Evolutionary conservation across 1,140 invertebrate genomes (phyloP).

Genomic region (Drosophila willistoni): DNA sequence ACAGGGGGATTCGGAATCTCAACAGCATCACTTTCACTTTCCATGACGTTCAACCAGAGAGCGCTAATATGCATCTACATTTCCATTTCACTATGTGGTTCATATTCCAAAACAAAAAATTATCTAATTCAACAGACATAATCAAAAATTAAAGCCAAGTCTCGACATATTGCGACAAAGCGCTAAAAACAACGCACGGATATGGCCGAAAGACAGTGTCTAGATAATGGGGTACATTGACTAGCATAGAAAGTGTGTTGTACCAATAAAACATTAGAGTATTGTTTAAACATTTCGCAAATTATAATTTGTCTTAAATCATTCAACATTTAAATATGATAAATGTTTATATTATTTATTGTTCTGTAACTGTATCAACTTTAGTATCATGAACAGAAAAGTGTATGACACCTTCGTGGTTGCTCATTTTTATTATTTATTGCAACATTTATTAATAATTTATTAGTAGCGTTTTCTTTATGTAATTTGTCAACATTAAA

Average conservation of each 20-base stretch:
- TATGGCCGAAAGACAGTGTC: conserved; percentile 28
- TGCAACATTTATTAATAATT: conserved; percentile 72
- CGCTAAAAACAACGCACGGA: conserved; percentile 41
- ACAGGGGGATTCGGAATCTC: conserved; percentile 22
- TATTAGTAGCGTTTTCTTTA: conserved; percentile 67
- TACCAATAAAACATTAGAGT: no score
- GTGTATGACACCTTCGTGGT: conserved; percentile 26
- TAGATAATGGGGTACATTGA: conserved; percentile 6
- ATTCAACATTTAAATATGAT: neutral
- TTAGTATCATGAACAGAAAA: neutral
- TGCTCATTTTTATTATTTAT: conserved; percentile 36
- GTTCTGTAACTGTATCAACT: no score
- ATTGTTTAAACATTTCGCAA: neutral
- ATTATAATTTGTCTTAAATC: neutral
- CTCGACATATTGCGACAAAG: conserved; percentile 50
- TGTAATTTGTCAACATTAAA: conserved; percentile 59
- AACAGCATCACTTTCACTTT: conserved; percentile 73
- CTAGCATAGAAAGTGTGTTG: neutral
- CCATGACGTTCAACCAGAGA: conserved; percentile 31
- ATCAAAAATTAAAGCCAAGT: conserved; percentile 44
- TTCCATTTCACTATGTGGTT: conserved; percentile 27
- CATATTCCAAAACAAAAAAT: conserved; percentile 47
- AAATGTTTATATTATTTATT: neutral
- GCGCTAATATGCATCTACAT: conserved; percentile 64
- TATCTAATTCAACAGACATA: conserved; percentile 69